Percentiles rank a stretch among this genome's conserved stretches.
Evolutionary conservation across 2,888 invertebrate genomes (phyloP).

Genomic region (Aphelenchoides bicaudatus): DNA sequence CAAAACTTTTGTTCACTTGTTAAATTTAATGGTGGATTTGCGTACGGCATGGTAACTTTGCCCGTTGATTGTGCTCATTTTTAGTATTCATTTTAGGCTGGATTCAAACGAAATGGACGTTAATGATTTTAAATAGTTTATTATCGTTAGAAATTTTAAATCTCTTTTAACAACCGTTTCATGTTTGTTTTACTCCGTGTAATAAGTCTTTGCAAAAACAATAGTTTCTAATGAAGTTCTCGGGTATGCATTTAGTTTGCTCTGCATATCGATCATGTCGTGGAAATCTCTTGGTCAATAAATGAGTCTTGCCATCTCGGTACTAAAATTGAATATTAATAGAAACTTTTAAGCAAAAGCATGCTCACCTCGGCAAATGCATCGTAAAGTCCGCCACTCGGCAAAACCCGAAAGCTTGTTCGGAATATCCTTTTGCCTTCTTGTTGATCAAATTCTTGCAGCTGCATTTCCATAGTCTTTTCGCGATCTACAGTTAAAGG

Average conservation of each 20-base stretch:
- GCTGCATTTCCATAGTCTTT: not conserved
- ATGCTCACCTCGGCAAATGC: slow-evolving; percentile 11
- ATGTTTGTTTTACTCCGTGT: no score
- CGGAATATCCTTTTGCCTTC: not conserved
- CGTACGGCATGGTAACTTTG: no score
- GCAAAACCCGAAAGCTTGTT: slow-evolving; percentile 5
- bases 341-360: not conserved
- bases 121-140: no score
- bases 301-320: not conserved
- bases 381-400: slow-evolving; percentile 16
- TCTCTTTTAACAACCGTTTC: no score
- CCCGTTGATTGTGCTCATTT: no score
- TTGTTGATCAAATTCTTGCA: slow-evolving; percentile 16
- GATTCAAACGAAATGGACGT: no score
- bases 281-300: slow-evolving; percentile 8
- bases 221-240: slow-evolving; percentile 20
- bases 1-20: not conserved
- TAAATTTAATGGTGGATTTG: not conserved
- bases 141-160: no score
- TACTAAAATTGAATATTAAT: slow-evolving; percentile 7
- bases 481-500: slow-evolving; percentile 2
- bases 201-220: no score
- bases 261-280: slow-evolving; percentile 17
- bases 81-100: no score
- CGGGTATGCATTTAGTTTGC: slow-evolving; percentile 16